A percentile compares a stretch with the other conserved stretches of the same genome.
These are phyloP conservation scores for Diachasmimorpha longicaudata DNA, from an alignment of 1,140 invertebrate species.

Conservation along the genomic window DNA sequence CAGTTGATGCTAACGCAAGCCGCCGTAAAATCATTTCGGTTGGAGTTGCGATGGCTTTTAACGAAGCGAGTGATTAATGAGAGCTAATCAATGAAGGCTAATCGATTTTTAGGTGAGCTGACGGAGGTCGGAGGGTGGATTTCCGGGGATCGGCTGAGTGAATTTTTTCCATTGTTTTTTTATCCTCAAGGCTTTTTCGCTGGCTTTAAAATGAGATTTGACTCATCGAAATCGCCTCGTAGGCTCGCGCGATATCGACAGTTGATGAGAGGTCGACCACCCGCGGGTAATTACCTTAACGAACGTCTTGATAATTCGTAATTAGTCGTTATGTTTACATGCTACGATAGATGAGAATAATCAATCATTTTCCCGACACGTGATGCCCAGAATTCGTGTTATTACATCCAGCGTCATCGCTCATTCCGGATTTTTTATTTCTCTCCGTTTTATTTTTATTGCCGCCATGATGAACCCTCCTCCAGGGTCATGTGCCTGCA, in stretches of 20 bases:
- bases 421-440: neutral
- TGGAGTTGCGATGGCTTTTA: neutral
- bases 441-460: neutral
- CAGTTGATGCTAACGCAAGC: constrained; percentile 15
- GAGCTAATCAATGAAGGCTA: too few species aligned
- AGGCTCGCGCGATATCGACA: too few species aligned
- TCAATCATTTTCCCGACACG: neutral
- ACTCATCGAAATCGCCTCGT: too few species aligned
- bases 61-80: neutral
- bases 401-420: too few species aligned
- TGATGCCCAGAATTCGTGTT: neutral
- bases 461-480: neutral
- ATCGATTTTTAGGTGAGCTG: too few species aligned
- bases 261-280: too few species aligned
- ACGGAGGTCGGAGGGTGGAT: too few species aligned
- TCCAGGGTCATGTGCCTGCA: neutral
- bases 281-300: too few species aligned
- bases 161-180: too few species aligned
- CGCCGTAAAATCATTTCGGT: neutral
- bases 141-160: too few species aligned
- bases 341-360: neutral
- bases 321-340: neutral
- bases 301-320: neutral
- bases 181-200: too few species aligned
- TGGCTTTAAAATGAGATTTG: too few species aligned